A percentile compares a stretch with the other conserved stretches of the same genome.
Conservation (phyloP, 2,113 vertebrate genomes). For the Callipepla californica region DNA sequence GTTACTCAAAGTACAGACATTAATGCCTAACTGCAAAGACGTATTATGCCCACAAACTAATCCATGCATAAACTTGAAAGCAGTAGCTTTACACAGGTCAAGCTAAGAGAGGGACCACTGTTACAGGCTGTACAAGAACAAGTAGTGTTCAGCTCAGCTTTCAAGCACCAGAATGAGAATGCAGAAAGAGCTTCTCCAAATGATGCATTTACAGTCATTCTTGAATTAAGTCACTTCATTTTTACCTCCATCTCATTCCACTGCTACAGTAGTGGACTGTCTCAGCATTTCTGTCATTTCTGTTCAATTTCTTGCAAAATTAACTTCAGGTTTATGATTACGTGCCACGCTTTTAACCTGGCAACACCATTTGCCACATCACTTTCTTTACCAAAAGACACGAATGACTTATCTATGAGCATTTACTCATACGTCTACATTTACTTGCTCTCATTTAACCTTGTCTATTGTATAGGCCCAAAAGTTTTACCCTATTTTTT, state of each 20-base stretch:
- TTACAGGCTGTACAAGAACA: neutral
- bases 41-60: neutral
- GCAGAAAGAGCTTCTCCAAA: neutral
- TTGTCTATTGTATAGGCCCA: neutral
- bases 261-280: neutral
- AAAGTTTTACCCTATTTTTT: neutral
- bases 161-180: neutral
- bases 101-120: conserved; percentile 4
- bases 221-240: neutral
- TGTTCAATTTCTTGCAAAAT: conserved; percentile 10
- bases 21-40: conserved; percentile 47
- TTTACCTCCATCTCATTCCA: neutral
- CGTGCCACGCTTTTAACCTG: neutral
- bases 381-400: neutral
- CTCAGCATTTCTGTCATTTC: neutral
- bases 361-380: neutral
- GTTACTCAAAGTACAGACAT: neutral
- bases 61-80: neutral
- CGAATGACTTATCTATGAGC: neutral
- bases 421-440: neutral
- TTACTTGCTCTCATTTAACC: neutral
- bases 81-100: neutral
- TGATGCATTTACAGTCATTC: neutral
- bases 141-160: neutral
- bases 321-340: neutral